Evolutionary conservation across 2,888 invertebrate genomes (phyloP).

Genomic region (Homarus gammarus): DNA sequence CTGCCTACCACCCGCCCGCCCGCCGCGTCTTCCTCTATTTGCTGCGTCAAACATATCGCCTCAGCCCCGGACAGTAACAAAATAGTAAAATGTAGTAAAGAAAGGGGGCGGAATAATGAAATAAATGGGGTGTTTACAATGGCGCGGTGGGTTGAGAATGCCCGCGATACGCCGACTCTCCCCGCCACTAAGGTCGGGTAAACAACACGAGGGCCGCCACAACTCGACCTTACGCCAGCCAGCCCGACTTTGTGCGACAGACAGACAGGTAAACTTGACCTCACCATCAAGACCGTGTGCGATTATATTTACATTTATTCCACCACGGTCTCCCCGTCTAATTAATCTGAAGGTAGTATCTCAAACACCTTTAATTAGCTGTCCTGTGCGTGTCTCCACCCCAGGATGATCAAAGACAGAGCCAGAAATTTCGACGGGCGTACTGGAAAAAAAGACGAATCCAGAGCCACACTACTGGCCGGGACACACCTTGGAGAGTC

Average conservation of each 20-base stretch:
- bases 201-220: not conserved
- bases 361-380: not conserved
- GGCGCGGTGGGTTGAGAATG: slow-evolving; percentile 22
- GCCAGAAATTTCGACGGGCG: not conserved
- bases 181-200: slow-evolving; percentile 21
- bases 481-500: slow-evolving; percentile 21
- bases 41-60: not conserved
- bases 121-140: slow-evolving; percentile 34
- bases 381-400: not conserved
- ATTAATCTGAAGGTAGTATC: not conserved
- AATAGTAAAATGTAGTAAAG: slow-evolving; percentile 19
- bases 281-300: slow-evolving; percentile 39
- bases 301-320: slow-evolving; percentile 24
- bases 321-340: not conserved
- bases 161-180: slow-evolving; percentile 15
- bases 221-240: slow-evolving; percentile 31
- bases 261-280: slow-evolving; percentile 56
- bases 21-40: slow-evolving; percentile 8
- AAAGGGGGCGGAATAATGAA: slow-evolving; percentile 10
- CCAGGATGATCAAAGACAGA: slow-evolving; percentile 17
- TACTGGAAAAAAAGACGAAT: slow-evolving; percentile 37
- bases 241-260: slow-evolving; percentile 44
- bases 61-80: not conserved
- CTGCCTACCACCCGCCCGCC: not conserved
- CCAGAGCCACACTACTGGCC: slow-evolving; percentile 20